These are phyloP conservation scores for Ethmia dodecea DNA, from an alignment of 2,888 invertebrate genomes.

Conservation along the genomic window DNA sequence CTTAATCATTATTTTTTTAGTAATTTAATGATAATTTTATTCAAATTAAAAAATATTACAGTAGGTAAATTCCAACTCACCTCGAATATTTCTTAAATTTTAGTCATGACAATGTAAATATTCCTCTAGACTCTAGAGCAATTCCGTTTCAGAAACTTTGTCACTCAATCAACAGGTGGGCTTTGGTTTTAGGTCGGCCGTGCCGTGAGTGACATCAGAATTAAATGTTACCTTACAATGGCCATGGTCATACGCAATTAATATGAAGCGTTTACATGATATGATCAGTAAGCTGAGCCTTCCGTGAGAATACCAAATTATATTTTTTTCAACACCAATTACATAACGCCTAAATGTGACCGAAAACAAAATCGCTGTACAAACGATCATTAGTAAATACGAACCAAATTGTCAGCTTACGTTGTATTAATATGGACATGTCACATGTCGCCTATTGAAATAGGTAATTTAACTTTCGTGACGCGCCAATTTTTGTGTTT, in stretches of 20 bases:
- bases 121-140: too few relatives aligned
- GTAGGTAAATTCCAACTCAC: too few relatives aligned
- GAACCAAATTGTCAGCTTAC: slow-evolving; percentile 27
- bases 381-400: slow-evolving; percentile 37
- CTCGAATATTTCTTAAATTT: too few relatives aligned
- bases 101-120: too few relatives aligned
- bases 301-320: slow-evolving; percentile 62
- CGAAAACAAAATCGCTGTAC: slow-evolving; percentile 46
- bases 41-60: too few relatives aligned
- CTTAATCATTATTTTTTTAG: too few relatives aligned
- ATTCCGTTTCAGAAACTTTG: too few relatives aligned
- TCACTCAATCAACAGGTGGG: too few relatives aligned
- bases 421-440: slow-evolving; percentile 33
- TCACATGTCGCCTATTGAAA: slow-evolving; percentile 5
- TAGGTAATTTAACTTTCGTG: too few relatives aligned
- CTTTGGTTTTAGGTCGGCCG: too few relatives aligned
- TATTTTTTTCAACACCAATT: slow-evolving; percentile 65
- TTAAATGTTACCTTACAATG: slow-evolving; percentile 62
- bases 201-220: slow-evolving; percentile 53
- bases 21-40: too few relatives aligned
- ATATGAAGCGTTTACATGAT: slow-evolving; percentile 63
- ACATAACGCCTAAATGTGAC: slow-evolving; percentile 49
- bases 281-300: slow-evolving; percentile 46
- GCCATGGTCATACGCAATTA: slow-evolving; percentile 51
- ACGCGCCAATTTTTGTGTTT: too few relatives aligned